Evolutionary conservation across 2,888 invertebrate genomes (phyloP), one percentile per base, ranked within the genome.

Genomic region (Leptinotarsa haldemani): DNA sequence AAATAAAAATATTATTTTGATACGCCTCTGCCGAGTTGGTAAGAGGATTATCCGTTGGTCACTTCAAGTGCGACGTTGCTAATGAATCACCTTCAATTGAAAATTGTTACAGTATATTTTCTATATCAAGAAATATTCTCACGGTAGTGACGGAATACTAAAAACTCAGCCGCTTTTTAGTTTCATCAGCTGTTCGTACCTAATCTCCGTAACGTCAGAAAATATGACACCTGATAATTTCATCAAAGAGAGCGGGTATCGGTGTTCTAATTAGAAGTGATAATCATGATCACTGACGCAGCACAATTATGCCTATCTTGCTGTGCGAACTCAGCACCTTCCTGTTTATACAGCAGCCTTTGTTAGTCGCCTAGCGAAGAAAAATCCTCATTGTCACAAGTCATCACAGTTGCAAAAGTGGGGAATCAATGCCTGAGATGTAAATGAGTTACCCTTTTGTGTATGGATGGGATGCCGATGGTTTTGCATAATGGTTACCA

Each of bases 391-490:
- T 30, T 61, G 61, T 61, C 20, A 40, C 16, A n/a, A 61, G 40
- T 61, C 61, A 61, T 61, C 25, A 16, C 18, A 22, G 56, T 61
- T 40, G 61, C 61, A 58, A 22, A 58, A 4, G 15, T 58, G 20
- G 18, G 25, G 20, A 15, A 25, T 22, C 5, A 58, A 58, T 58
- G 22, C 58, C 58, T 1, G 40, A 61, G 30, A 61, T 61, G 61
- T n/a, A 61, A 61, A 61, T 61, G 25, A 61, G 40, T 18, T n/a
- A 25, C 61, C 61, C 61, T 61, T 61, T 65, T 64, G 30, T 64
- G 5, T 16, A 0, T 20, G 40, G 30, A 7, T 30, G 30, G 65
- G 18, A 67, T 53, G 53, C 67, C 67, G 30, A 18, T 52, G 52
- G 16, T 56, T 20, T 53, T 53, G 30, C 67, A 52, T 52, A 53